Base-by-base conservation (phyloP, 2,113 vertebrate genomes). In the Alligator mississippiensis region DNA sequence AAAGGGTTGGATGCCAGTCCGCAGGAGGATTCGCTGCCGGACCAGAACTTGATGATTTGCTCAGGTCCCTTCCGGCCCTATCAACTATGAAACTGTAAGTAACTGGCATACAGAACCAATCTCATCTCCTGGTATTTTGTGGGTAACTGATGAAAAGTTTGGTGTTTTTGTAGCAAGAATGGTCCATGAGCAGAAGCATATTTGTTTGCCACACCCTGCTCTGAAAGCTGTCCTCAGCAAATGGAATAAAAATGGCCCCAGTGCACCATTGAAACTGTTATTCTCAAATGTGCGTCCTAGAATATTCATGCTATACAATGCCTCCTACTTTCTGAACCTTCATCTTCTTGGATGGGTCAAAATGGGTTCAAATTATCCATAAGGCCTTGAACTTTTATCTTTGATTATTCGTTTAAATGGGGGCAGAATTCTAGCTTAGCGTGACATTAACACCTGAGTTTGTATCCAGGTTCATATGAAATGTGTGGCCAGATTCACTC, bases 361-460 rank as follows among this genome's bases (percentile, higher is more conserved):
- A 87, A 15, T 21, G 1, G 1, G 13, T 22, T 9, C 63, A 11
- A 81, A 5, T 66, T 91, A 88, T 84, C 58, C 90, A 80, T 34
- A 64, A 62, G 24, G 3, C 4, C 34, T n/a, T 90, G 70, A 94
- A 28, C 28, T 18, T 87, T 80, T 16, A 5, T 66, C 72, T 55
- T 80, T 64, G 22, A 1, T 47, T 80, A 13, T 24, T 47, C 11
- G 27, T 77, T 95, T 60, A 28, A 6, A 12, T 83, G 63, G 62
- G 66, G 90, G 2, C 0, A 0, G 21, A 22, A 54, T 74, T 91
- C 79, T 84, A 58, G 16, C 12, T 7, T 5, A 24, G 5, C 22
- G 30, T 91, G 47, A 77, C 18, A 28, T 11, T 4, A 9, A 3
- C 24, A 9, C 85, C n/a, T 74, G 47, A 47, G 47, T 9, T 47